A percentile compares a stretch with the other conserved stretches of the same genome.
Evolutionary conservation across 2,888 invertebrate genomes (phyloP).

Genomic region (Neoascia interrupta): DNA sequence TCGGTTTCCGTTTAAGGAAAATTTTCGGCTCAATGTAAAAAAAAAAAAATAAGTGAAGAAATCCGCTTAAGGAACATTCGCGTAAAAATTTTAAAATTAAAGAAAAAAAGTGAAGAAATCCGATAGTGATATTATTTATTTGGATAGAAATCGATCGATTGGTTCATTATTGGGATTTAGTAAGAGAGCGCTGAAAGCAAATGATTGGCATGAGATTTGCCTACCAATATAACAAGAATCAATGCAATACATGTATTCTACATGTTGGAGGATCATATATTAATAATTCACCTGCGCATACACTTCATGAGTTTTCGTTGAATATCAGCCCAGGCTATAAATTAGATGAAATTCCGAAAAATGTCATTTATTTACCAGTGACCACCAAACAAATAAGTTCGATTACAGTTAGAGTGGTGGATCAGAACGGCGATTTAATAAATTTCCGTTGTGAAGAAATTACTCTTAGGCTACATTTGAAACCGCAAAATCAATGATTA

Average conservation of each 20-base stretch:
- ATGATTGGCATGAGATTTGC: conserved; percentile 72
- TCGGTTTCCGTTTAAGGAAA: no score
- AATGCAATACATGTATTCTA: conserved; percentile 44
- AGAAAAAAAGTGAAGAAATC: no score
- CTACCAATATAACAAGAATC: conserved; percentile 73
- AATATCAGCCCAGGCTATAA: conserved; percentile 74
- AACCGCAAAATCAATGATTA: conserved; percentile 53
- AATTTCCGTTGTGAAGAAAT: conserved; percentile 74
- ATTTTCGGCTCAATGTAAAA: no score
- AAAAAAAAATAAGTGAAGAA: no score
- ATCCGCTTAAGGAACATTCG: no score
- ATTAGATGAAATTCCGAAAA: conserved; percentile 74
- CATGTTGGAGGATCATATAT: conserved; percentile 61
- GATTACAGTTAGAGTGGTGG: conserved; percentile 72
- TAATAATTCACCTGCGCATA: conserved; percentile 72
- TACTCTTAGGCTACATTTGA: conserved; percentile 72
- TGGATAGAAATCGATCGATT: conserved; percentile 27
- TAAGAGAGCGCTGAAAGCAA: conserved; percentile 36
- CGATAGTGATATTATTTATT: conserved; percentile 22
- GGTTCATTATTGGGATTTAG: conserved; percentile 58
- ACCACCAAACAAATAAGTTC: conserved; percentile 70
- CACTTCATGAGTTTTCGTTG: conserved; percentile 75
- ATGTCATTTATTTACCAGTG: conserved; percentile 75
- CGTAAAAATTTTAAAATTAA: no score
- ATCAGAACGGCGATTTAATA: conserved; percentile 73